Evolutionary conservation across 1,140 invertebrate species (phyloP).

Genomic region (Drosophila bocki): DNA sequence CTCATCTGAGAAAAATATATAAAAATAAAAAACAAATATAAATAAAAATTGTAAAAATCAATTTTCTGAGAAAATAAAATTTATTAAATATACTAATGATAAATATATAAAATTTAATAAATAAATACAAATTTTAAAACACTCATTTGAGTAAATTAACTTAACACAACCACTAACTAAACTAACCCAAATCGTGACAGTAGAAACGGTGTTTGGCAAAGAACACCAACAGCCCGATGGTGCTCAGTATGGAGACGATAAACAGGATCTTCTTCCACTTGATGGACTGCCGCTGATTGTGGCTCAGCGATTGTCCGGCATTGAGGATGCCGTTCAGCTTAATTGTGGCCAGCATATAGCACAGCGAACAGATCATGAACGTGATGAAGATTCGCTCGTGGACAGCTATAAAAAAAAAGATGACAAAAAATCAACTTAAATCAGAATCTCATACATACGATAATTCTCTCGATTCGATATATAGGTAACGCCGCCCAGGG

Average conservation of each 20-base stretch:
- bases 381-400: conserved; percentile 97
- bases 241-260: conserved; percentile 90
- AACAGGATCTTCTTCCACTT: conserved; percentile 91
- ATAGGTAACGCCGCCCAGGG: conserved; percentile 95
- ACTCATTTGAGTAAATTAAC: no score
- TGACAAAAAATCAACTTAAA: no score
- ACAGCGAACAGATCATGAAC: conserved; percentile 94
- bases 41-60: no score
- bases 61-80: no score
- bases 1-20: no score
- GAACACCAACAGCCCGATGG: conserved; percentile 92
- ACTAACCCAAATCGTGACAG: conserved; percentile 93
- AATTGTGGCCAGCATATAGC: conserved; percentile 90
- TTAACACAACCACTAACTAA: not conserved
- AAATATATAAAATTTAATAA: no score
- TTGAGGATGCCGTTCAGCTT: conserved; percentile 76
- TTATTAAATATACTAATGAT: no score
- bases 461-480: conserved; percentile 97
- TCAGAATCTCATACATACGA: conserved; percentile 88
- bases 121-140: no score
- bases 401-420: conserved; percentile 89
- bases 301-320: conserved; percentile 80
- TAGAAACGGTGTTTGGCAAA: conserved; percentile 94
- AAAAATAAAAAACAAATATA: no score
- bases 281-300: conserved; percentile 86